These are phyloP conservation scores for Zaprionus davidi DNA, from an alignment of 1,140 invertebrate species.

Conservation along the genomic window DNA sequence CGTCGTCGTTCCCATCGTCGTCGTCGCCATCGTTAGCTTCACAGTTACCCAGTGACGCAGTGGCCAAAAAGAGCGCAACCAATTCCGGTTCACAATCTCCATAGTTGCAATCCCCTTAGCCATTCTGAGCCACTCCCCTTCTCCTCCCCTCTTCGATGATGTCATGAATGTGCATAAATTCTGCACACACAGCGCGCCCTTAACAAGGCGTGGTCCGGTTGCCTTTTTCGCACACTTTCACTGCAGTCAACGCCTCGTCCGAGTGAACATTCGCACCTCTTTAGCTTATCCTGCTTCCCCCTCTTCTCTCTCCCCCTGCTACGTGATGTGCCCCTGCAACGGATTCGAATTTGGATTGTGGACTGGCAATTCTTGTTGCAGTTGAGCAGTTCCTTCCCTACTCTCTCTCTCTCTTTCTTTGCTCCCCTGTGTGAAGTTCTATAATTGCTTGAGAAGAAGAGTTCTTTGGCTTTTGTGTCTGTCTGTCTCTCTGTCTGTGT, in stretches of 20 bases:
- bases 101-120: neutral
- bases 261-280: slow-evolving; percentile 42
- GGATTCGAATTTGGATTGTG: neutral
- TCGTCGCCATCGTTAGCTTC: slow-evolving; percentile 62
- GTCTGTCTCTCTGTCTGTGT: slow-evolving; percentile 19
- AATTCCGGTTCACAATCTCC: neutral
- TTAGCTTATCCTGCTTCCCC: slow-evolving; percentile 10
- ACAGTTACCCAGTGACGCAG: slow-evolving; percentile 42
- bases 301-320: slow-evolving; percentile 22
- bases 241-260: slow-evolving; percentile 63
- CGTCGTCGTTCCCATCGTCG: neutral
- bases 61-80: slow-evolving; percentile 3
- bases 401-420: slow-evolving; percentile 15
- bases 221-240: slow-evolving; percentile 64
- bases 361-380: slow-evolving; percentile 27
- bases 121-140: slow-evolving; percentile 3
- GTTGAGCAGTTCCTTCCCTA: neutral
- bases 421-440: slow-evolving; percentile 59
- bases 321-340: slow-evolving; percentile 42
- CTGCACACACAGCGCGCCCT: slow-evolving; percentile 19
- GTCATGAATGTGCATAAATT: slow-evolving; percentile 62
- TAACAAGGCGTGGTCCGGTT: slow-evolving; percentile 21
- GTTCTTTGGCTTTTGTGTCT: slow-evolving; percentile 21
- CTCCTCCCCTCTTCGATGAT: slow-evolving; percentile 46
- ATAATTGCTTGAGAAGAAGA: slow-evolving; percentile 71